Base-by-base conservation (phyloP, 2,113 vertebrate genomes). In the Melanocharis versteri region DNA sequence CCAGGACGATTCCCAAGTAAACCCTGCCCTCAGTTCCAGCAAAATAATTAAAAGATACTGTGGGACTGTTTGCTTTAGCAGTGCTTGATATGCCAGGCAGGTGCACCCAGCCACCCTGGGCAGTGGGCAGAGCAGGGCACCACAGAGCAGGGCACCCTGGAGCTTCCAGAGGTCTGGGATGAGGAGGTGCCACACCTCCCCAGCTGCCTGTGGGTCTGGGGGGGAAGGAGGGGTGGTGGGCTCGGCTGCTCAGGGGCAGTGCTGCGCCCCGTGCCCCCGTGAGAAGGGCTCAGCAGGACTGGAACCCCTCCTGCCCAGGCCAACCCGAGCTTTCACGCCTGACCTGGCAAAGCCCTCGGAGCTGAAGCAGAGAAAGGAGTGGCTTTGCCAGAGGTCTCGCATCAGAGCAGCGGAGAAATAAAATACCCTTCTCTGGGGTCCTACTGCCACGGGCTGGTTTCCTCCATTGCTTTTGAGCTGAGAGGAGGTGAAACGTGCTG, bases 311-410 rank as follows among this genome's bases (percentile, higher is more conserved):
- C 57, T 62, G 58, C 22, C 53, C 54, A 64, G 68, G 9, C 20
- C 35, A 91, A n/a, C 27, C 33, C 1, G 1, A 0, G 0, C 17
- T 57, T 69, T 9, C 7, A 23, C 1, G 2, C 9, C 16, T 44
- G 22, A 22, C 10, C 27, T 64, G 65, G 23, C 20, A 82, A 78
- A 90, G 9, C 42, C 26, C 28, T 84, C 1, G 1, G 45, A 68
- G 35, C 5, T 71, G 65, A 83, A 87, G 39, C 0, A 6, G 26
- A 65, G 50, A 11, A 73, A 64, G 9, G 30, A 50, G 26, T 8
- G 39, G 6, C 60, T 71, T 78, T 87, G 31, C 20, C 70, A 30
- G 33, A 66, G 30, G 47, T 51, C 30, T 73, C 9, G 1, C 15
- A 21, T 31, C 31, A 91, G 42, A 82, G n/a, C 47, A 37, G 37